Evolutionary conservation across 1,140 invertebrate species (phyloP), one percentile per base, ranked within the genome.

Genomic region (Drosophila littoralis): DNA sequence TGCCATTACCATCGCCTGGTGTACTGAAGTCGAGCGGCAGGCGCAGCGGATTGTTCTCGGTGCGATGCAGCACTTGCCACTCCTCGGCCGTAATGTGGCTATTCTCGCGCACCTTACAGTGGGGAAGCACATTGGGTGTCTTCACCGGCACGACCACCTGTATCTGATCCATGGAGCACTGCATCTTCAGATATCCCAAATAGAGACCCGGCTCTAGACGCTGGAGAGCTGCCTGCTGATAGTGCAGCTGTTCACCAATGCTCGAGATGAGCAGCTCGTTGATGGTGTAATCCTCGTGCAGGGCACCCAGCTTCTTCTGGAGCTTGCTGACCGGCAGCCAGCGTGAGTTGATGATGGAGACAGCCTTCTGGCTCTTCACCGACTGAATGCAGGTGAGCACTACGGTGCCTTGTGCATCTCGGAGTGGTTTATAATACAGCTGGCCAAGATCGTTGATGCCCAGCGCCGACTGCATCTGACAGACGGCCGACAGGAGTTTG

Each of bases 81-180:
- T 99, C 98, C 91, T 99, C 97, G 17, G 96, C 96, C 13, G 98
- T 98, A 0, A 99, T 97, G 92, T 99, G 98, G 3, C 98, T 96
- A 93, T 99, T 99, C 77, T 98, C 97, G 57, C 98, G 94, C 51
- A 99, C 95, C 92, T 98, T 97, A 65, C 96, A 96, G 93, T 98
- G 97, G 2, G 98, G 98, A 74, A 99, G 94, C 71, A 98, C 96
- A 93, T 98, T 99, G 8, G 98, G 98, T 0, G 96, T 95, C 86
- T 97, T 96, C 36, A 96, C 94, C 0, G 97, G 97, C 13, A 99
- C 98, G 1, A 99, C 95, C n/a, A 99, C 96, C 84, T 98, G 95
- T 38, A 99, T 97, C 4, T 97, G 94, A 92, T 99, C 98, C 54
- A 99, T 97, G 6, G 97, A 98, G 80, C 97, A 98, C 83, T 98